Evolutionary conservation across 2,113 vertebrate genomes (phyloP).

Genomic region (Numenius arquata): DNA sequence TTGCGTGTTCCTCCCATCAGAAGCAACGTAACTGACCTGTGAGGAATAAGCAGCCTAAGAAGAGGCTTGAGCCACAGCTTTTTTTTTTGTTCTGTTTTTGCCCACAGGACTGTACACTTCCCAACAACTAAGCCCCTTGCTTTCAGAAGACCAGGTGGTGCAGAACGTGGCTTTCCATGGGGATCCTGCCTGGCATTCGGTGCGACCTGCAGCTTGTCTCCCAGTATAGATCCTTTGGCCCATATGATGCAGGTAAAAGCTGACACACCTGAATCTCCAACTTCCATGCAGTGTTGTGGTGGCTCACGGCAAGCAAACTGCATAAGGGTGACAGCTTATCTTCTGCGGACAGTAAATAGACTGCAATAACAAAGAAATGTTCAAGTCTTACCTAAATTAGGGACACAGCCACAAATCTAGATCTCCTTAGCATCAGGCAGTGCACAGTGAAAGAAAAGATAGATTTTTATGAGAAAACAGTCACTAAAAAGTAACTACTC

Average conservation of each 20-base stretch:
- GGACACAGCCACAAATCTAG: neutral
- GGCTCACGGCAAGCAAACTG: neutral
- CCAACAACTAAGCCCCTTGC: neutral
- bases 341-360: neutral
- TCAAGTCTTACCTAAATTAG: neutral
- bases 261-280: neutral
- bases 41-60: neutral
- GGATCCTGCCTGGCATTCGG: neutral
- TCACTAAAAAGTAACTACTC: neutral
- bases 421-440: neutral
- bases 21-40: neutral
- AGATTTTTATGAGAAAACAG: neutral
- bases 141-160: neutral
- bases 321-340: neutral
- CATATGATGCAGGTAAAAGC: neutral
- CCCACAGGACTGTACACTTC: neutral
- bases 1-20: accelerated
- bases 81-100: neutral
- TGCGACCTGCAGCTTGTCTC: neutral
- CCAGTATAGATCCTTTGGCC: neutral
- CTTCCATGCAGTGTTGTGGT: neutral
- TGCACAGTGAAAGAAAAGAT: neutral
- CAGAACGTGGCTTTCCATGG: neutral
- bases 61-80: neutral
- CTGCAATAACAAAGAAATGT: neutral